phyloP scores from a whole-genome alignment of 2,797 vertebrate species.

The Pteropus rufus region DNA sequence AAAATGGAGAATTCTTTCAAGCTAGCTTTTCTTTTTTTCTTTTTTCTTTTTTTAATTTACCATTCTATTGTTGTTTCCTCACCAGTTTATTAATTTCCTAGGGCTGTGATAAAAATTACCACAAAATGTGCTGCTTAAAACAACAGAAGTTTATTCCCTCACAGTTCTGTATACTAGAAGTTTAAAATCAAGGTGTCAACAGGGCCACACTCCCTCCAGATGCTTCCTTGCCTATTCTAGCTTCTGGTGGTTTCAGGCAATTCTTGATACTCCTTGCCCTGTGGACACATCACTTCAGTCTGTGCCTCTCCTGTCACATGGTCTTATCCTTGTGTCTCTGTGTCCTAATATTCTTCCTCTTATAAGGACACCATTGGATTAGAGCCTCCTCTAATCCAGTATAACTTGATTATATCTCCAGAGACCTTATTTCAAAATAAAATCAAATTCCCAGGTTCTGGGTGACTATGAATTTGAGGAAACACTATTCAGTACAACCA shows the following conservation, averaged over 20 bases:
- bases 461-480: not conserved
- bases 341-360: not conserved
- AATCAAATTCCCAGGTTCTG: not conserved
- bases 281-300: fast-evolving
- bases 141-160: not conserved
- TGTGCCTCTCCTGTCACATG: not conserved
- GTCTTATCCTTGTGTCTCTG: not conserved
- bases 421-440: not conserved
- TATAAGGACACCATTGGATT: not conserved
- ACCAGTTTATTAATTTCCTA: not conserved
- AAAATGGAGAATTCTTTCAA: not conserved
- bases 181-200: not conserved
- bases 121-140: not conserved
- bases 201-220: not conserved
- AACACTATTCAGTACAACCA: not conserved
- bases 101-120: not conserved
- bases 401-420: not conserved
- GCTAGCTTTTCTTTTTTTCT: not conserved
- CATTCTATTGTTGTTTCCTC: not conserved
- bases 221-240: not conserved
- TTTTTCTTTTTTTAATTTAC: not conserved
- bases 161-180: not conserved
- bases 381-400: not conserved
- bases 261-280: not conserved
- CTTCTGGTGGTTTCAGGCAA: too few species aligned